These are phyloP conservation scores for Leptoclinus maculatus DNA, from an alignment of 2,797 vertebrate species.

Conservation along the genomic window DNA sequence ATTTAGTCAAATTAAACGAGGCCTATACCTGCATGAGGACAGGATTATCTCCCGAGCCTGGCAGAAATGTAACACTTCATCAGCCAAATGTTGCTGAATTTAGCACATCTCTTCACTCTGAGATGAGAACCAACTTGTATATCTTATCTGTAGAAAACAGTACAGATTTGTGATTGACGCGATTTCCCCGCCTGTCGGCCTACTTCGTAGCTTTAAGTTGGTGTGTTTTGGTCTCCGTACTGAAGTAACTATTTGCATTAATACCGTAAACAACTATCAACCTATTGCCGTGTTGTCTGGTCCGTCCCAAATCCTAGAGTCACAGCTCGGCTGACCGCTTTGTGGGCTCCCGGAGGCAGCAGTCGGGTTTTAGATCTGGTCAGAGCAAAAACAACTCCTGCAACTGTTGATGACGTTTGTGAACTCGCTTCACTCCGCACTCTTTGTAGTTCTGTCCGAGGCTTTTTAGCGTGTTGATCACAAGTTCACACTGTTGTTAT, in stretches of 20 bases:
- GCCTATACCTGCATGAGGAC: slow-evolving; percentile 53
- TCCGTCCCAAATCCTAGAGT: not conserved
- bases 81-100: slow-evolving; percentile 29
- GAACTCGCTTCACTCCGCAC: not conserved
- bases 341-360: not conserved
- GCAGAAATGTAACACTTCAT: slow-evolving; percentile 48
- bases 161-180: not conserved
- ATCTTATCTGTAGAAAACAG: not conserved
- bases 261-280: not conserved
- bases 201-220: not conserved
- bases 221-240: not conserved
- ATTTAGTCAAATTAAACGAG: slow-evolving; percentile 55
- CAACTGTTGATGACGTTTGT: not conserved
- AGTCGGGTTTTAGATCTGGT: not conserved
- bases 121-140: not conserved
- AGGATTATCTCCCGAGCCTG: slow-evolving; percentile 53
- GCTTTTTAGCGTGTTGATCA: not conserved
- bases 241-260: not conserved
- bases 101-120: not conserved
- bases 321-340: not conserved
- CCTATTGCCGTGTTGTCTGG: not conserved
- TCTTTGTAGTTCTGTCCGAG: not conserved
- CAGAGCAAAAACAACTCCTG: not conserved
- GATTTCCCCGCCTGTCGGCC: not conserved
- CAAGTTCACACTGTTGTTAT: not conserved